phyloP scores from a whole-genome alignment of 2,888 invertebrate species.

The Hirtodrosophila histrioides region DNA sequence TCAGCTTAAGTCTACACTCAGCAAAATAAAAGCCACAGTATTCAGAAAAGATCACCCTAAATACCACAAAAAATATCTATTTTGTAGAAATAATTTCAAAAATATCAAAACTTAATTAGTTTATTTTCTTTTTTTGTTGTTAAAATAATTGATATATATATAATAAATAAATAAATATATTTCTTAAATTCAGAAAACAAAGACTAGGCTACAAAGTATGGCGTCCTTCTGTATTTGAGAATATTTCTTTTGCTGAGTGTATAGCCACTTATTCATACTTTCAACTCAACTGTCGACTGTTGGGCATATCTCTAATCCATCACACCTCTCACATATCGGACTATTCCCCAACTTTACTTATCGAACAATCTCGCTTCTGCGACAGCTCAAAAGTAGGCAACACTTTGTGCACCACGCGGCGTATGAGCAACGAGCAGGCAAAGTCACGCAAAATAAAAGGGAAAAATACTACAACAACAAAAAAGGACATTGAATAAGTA shows the following conservation, averaged over 20 bases:
- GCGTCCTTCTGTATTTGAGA: too few relatives aligned
- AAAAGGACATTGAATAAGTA: background rate
- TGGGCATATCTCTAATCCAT: constrained; percentile 31
- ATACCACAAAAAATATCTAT: too few relatives aligned
- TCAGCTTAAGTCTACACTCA: too few relatives aligned
- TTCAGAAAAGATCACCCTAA: too few relatives aligned
- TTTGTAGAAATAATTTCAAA: too few relatives aligned
- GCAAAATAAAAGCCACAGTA: too few relatives aligned
- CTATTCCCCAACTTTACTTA: constrained; percentile 10
- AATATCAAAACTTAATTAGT: too few relatives aligned
- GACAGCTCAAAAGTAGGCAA: constrained; percentile 27
- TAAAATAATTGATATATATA: background rate
- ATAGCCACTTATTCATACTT: background rate
- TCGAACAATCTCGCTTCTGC: constrained; percentile 2
- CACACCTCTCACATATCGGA: constrained; percentile 22
- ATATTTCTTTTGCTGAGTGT: too few relatives aligned
- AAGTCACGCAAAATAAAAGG: constrained; percentile 18
- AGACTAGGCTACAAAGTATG: too few relatives aligned
- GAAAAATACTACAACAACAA: background rate
- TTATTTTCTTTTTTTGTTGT: too few relatives aligned
- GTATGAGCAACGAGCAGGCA: constrained; percentile 14
- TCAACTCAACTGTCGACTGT: constrained; percentile 5
- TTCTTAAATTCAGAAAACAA: too few relatives aligned
- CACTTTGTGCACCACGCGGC: constrained; percentile 1
- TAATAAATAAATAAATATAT: too few relatives aligned